Evolutionary conservation across 2,797 vertebrate species (phyloP).

Genomic region (Oophaga sylvatica): DNA sequence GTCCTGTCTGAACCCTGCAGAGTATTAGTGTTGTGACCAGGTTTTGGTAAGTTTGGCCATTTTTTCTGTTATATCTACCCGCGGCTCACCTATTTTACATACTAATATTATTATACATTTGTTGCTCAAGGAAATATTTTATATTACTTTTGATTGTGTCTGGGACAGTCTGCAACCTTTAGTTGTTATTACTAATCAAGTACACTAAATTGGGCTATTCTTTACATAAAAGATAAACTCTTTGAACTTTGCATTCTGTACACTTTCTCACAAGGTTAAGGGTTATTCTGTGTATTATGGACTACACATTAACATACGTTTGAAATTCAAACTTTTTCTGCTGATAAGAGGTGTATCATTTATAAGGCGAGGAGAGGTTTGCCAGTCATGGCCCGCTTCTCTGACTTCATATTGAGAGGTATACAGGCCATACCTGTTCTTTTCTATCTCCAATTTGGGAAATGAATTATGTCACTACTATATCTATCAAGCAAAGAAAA

Average conservation of each 20-base stretch:
- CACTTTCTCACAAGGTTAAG: background rate
- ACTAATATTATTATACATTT: background rate
- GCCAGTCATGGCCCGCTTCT: background rate
- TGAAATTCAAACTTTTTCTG: background rate
- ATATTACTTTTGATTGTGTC: conserved; percentile 7
- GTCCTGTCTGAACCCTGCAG: too few relatives aligned
- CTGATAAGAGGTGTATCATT: background rate
- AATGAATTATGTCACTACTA: too few relatives aligned
- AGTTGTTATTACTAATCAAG: conserved; percentile 14
- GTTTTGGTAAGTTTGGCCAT: too few relatives aligned
- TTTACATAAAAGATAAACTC: conserved; percentile 32
- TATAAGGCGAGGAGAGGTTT: background rate
- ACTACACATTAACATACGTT: background rate
- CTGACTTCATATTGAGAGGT: background rate
- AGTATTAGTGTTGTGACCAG: too few relatives aligned
- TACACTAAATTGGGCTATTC: background rate
- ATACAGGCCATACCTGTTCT: background rate
- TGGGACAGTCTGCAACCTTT: background rate
- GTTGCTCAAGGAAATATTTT: background rate
- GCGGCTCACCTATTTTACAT: too few relatives aligned
- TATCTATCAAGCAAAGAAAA: too few relatives aligned
- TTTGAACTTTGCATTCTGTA: conserved; percentile 51
- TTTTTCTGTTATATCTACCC: too few relatives aligned
- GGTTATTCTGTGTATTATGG: background rate
- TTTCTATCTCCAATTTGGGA: background rate